A percentile compares a stretch with the other conserved stretches of the same genome.
These are phyloP conservation scores for Gymnosoma rotundatum DNA, from an alignment of 2,888 invertebrate species.

Conservation along the genomic window DNA sequence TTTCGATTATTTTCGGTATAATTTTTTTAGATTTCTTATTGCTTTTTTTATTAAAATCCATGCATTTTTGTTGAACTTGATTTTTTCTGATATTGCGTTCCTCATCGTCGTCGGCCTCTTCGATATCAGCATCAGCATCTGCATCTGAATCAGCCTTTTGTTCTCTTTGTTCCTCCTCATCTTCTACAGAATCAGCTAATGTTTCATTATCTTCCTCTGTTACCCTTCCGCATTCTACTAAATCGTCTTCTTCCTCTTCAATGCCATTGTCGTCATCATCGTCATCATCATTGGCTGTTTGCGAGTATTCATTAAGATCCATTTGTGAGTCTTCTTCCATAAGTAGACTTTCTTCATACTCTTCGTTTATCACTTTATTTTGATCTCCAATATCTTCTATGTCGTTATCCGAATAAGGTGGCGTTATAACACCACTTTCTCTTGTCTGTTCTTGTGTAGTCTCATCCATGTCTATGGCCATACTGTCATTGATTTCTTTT, in stretches of 20 bases:
- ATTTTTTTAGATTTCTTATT: conserved; percentile 60
- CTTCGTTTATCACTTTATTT: conserved; percentile 19
- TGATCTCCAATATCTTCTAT: conserved; percentile 38
- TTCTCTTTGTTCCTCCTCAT: conserved; percentile 45
- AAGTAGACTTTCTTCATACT: conserved; percentile 41
- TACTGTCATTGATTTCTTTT: conserved; percentile 70
- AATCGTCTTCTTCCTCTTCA: conserved; percentile 31
- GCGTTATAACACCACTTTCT: conserved; percentile 73
- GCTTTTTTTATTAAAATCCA: conserved; percentile 36
- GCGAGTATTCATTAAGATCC: conserved; percentile 57
- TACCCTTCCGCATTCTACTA: conserved; percentile 26
- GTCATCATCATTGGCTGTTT: conserved; percentile 69
- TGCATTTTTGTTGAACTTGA: conserved; percentile 65
- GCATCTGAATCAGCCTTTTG: conserved; percentile 63
- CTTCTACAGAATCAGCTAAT: conserved; percentile 74
- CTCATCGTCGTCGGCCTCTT: conserved; percentile 67
- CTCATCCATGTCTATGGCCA: conserved; percentile 61
- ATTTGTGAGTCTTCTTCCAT: conserved; percentile 60
- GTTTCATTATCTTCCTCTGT: conserved; percentile 74
- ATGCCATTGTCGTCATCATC: conserved; percentile 66
- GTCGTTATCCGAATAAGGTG: conserved; percentile 73
- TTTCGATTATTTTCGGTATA: conserved; percentile 66
- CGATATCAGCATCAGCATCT: conserved; percentile 62
- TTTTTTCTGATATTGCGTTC: conserved; percentile 65
- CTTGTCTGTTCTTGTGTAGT: conserved; percentile 50